Conservation (phyloP, 2,888 invertebrate species). For the Oligia fasciuncula region DNA sequence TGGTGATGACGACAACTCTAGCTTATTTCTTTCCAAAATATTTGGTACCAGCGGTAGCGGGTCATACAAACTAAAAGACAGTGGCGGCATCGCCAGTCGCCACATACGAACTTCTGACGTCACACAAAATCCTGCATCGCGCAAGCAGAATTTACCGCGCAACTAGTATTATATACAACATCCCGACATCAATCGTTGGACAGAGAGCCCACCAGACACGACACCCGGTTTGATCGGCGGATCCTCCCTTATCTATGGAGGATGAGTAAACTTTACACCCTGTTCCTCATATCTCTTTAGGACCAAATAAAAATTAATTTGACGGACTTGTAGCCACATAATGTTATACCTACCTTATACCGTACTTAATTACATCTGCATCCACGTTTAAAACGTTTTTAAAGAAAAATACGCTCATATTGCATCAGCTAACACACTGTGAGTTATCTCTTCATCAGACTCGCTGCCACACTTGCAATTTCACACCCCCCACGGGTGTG, state of each 20-base stretch:
- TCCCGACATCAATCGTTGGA: neutral
- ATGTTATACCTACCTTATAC: neutral
- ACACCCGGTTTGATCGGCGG: too few relatives aligned
- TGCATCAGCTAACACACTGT: neutral
- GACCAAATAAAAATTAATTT: neutral
- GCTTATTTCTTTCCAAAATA: neutral
- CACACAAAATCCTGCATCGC: neutral
- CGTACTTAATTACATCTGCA: neutral
- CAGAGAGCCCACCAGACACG: too few relatives aligned
- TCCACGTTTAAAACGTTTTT: neutral
- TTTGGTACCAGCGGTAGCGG: too few relatives aligned
- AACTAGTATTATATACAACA: neutral
- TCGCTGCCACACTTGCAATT: neutral
- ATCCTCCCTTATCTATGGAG: too few relatives aligned
- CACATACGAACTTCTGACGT: neutral
- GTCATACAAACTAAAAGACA: neutral
- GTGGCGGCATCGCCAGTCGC: neutral
- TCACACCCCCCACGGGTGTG: slow-evolving; percentile 18
- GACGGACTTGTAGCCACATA: neutral
- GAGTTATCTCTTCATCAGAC: slow-evolving; percentile 8
- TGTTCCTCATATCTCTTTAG: too few relatives aligned
- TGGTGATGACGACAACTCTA: neutral
- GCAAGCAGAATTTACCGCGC: neutral
- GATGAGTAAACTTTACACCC: too few relatives aligned
- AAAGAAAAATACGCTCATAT: neutral